A percentile compares a stretch with the other conserved stretches of the same genome.
Conservation (phyloP, 64 coral and sea anemone genomes). For the Pocillopora verrucosa region DNA sequence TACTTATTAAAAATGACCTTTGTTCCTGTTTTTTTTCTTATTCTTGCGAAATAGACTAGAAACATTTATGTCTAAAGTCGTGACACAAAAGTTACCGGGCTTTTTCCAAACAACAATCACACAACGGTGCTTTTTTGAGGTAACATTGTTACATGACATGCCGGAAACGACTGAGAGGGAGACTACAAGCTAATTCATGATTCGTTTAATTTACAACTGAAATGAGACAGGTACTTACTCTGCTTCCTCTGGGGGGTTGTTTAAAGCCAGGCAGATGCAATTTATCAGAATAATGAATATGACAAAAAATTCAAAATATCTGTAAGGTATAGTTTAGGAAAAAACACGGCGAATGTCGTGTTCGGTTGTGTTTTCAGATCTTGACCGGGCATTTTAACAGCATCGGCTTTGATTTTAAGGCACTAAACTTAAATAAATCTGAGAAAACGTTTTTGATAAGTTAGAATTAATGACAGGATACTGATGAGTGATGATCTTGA, state of each 20-base stretch:
- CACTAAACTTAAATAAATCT: neutral
- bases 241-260: constrained; percentile 78
- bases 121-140: too few species aligned
- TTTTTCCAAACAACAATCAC: too few species aligned
- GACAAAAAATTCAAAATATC: constrained; percentile 89
- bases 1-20: too few species aligned
- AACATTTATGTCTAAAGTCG: too few species aligned
- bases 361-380: neutral
- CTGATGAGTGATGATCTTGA: constrained; percentile 64
- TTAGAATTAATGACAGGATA: constrained; percentile 49
- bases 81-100: too few species aligned
- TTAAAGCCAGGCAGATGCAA: constrained; percentile 71
- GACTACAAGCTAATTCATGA: neutral
- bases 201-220: neutral
- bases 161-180: neutral
- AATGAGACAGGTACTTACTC: constrained; percentile 58
- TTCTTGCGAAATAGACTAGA: too few species aligned
- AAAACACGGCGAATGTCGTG: neutral
- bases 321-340: constrained; percentile 31
- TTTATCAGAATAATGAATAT: constrained; percentile 78
- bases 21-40: too few species aligned
- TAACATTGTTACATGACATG: neutral
- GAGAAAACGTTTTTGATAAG: neutral
- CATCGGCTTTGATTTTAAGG: too few species aligned
- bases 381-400: too few species aligned